Conservation (phyloP, 92 coral and sea anemone species). For the Parazoanthus darwini region DNA sequence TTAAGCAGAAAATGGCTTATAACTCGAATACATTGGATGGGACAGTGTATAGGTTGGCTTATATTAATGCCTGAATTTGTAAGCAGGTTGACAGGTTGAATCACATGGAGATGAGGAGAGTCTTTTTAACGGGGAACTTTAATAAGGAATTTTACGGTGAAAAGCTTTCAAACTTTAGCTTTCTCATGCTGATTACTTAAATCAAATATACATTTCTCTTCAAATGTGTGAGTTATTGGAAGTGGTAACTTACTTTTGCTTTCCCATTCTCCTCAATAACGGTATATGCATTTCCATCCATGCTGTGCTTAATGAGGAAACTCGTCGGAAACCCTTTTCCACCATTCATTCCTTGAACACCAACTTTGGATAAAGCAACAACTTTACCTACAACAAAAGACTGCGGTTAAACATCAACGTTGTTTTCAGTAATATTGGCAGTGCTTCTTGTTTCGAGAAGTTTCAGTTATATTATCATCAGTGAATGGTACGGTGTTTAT, state of each 20-base stretch:
- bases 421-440: background rate
- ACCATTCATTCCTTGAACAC: conserved; percentile 24
- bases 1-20: too few species aligned
- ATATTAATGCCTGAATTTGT: too few species aligned
- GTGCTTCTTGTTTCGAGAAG: background rate
- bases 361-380: conserved; percentile 13
- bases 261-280: conserved; percentile 8
- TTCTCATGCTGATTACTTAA: background rate
- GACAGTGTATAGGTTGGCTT: too few species aligned
- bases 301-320: conserved; percentile 16
- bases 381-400: background rate
- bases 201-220: background rate
- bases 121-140: too few species aligned
- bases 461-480: too few species aligned
- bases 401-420: background rate
- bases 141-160: too few species aligned
- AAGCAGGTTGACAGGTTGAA: too few species aligned
- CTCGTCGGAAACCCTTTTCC: conserved; percentile 21
- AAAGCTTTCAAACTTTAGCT: too few species aligned
- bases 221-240: background rate
- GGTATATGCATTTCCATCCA: background rate
- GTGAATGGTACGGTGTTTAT: too few species aligned
- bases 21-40: too few species aligned
- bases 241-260: background rate
- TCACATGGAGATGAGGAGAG: too few species aligned